A percentile compares a stretch with the other conserved stretches of the same genome.
Conservation (phyloP, 2,797 vertebrate genomes). For the Falco columbarius region DNA sequence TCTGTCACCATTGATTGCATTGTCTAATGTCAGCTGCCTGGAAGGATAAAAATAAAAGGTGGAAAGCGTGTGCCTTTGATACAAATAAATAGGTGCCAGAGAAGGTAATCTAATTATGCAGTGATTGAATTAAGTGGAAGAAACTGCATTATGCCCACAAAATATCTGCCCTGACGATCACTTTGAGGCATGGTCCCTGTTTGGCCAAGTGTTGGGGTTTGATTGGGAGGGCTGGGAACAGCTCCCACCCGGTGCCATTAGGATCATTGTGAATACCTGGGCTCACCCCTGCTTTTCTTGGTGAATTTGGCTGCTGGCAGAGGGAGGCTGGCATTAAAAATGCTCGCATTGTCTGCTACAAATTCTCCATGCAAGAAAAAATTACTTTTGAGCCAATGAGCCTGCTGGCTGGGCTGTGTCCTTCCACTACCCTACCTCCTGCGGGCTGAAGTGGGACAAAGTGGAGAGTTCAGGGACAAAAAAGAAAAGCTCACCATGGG, state of each 20-base stretch:
- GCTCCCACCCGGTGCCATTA: accelerated
- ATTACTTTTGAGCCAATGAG: not conserved
- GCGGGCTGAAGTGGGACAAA: not conserved
- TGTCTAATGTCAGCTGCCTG: conserved; percentile 32
- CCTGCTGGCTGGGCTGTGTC: not conserved
- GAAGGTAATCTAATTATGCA: conserved; percentile 47
- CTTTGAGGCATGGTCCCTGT: not conserved
- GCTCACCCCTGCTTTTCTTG: not conserved
- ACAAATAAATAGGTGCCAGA: conserved; percentile 52
- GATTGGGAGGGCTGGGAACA: not conserved
- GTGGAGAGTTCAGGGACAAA: not conserved
- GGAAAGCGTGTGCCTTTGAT: conserved; percentile 29
- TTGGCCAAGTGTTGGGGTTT: not conserved
- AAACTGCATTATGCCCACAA: not conserved
- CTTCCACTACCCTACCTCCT: not conserved
- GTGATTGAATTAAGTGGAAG: conserved; percentile 39
- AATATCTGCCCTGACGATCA: not conserved
- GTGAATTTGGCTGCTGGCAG: not conserved
- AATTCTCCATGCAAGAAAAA: not conserved
- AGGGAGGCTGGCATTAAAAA: not conserved
- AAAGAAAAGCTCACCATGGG: not conserved
- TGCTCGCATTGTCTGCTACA: not conserved
- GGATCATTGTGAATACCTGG: not conserved
- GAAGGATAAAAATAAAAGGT: conserved; percentile 65
- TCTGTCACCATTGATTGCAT: conserved; percentile 66